A percentile compares a stretch with the other conserved stretches of the same genome.
Evolutionary conservation across 2,888 invertebrate species (phyloP).

Genomic region (Scaptodrosophila latifasciaeformis): DNA sequence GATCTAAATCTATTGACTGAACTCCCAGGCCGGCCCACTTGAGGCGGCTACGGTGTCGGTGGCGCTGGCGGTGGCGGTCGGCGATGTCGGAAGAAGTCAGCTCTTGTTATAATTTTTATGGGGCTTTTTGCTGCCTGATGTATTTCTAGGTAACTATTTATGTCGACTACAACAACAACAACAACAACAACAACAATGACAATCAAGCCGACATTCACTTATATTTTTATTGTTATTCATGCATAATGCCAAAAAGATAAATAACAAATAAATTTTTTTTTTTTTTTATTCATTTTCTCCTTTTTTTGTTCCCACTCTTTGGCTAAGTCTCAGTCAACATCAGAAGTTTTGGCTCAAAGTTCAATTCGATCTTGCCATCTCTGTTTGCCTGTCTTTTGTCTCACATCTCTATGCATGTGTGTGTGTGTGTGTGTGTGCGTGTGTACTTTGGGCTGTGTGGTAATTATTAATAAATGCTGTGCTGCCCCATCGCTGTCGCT

Average conservation of each 20-base stretch:
- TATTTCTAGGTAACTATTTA: conserved; percentile 55
- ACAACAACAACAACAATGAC: conserved; percentile 8
- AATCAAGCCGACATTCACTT: conserved; percentile 33
- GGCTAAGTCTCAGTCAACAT: not conserved
- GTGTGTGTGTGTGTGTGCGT: too few relatives aligned
- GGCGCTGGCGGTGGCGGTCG: not conserved
- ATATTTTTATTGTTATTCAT: conserved; percentile 63
- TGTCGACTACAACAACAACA: conserved; percentile 17
- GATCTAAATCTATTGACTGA: conserved; percentile 63
- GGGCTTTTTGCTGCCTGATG: conserved; percentile 48
- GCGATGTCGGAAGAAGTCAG: conserved; percentile 39
- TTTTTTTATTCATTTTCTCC: conserved; percentile 17
- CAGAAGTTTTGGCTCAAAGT: not conserved
- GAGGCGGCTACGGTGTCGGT: too few relatives aligned
- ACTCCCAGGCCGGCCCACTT: conserved; percentile 32
- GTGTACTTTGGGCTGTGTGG: conserved; percentile 35
- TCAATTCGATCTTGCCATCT: not conserved
- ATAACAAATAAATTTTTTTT: conserved; percentile 61
- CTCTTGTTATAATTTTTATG: conserved; percentile 58
- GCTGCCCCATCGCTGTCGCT: not conserved
- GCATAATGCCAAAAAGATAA: conserved; percentile 65
- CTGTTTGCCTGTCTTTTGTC: too few relatives aligned
- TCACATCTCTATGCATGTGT: too few relatives aligned
- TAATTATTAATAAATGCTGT: conserved; percentile 64
- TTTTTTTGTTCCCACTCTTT: too few relatives aligned